phyloP scores from a whole-genome alignment of 2,113 vertebrate genomes.

The Ceuthmochares aereus region DNA sequence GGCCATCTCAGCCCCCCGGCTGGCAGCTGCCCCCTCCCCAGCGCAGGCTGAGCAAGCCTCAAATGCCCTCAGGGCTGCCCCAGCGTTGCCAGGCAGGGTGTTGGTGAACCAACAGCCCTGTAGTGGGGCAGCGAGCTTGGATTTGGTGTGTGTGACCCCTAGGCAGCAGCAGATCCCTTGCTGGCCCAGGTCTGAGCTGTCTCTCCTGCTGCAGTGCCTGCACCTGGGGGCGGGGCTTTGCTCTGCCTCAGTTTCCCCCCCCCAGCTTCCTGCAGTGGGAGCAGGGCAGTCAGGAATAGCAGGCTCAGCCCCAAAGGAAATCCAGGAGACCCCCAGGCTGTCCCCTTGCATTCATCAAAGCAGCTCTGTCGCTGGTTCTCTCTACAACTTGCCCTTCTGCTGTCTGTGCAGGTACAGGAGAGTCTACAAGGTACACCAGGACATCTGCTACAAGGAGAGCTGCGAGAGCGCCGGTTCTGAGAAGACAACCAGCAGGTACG shows the following conservation, averaged over 20 bases:
- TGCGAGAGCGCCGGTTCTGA: conserved; percentile 78
- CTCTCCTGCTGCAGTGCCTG: not conserved
- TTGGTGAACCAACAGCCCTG: not conserved
- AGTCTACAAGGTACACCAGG: conserved; percentile 89
- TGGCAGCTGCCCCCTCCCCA: conserved; percentile 32
- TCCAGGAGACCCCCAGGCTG: not conserved
- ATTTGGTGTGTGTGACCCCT: not conserved
- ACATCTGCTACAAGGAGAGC: conserved; percentile 90
- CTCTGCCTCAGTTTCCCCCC: not conserved
- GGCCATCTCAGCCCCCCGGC: not conserved
- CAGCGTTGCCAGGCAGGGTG: not conserved
- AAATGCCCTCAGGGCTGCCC: not conserved
- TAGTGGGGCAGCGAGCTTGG: not conserved
- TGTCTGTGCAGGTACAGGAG: conserved; percentile 84
- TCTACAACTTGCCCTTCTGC: not conserved
- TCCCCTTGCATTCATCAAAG: not conserved
- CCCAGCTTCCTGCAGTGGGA: rapidly evolving
- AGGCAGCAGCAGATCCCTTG: not conserved
- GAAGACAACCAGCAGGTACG: conserved; percentile 80
- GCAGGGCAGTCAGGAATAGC: not conserved
- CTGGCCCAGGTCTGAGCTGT: not conserved
- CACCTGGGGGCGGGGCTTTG: not conserved
- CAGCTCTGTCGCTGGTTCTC: not conserved
- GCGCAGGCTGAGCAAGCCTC: not conserved
- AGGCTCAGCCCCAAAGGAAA: not conserved